phyloP scores from a whole-genome alignment of 2,888 invertebrate species.

The Epirrhoe tristata region DNA sequence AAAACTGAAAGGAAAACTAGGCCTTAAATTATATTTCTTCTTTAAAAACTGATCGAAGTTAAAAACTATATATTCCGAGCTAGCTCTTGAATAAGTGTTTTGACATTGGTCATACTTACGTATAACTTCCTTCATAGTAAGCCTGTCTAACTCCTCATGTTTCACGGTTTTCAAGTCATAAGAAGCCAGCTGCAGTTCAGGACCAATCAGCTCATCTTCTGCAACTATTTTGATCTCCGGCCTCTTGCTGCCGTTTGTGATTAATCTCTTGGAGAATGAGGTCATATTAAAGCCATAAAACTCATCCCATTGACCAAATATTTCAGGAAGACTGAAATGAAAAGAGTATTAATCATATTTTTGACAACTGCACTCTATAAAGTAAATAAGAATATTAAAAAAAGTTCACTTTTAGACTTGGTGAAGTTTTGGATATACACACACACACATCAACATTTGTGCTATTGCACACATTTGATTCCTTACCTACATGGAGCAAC shows the following conservation, averaged over 20 bases:
- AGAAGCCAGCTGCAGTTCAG: slow-evolving; percentile 75
- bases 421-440: too few relatives aligned
- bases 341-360: neutral
- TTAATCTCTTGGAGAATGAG: slow-evolving; percentile 86
- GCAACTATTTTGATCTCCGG: slow-evolving; percentile 87
- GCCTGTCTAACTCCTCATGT: slow-evolving; percentile 84
- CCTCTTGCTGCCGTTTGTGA: slow-evolving; percentile 85
- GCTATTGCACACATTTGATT: slow-evolving; percentile 33
- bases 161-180: slow-evolving; percentile 88
- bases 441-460: too few relatives aligned
- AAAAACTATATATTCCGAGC: neutral
- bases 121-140: slow-evolving; percentile 86
- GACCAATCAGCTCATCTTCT: slow-evolving; percentile 86
- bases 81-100: too few relatives aligned
- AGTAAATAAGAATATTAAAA: too few relatives aligned
- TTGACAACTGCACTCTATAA: too few relatives aligned
- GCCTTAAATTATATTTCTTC: too few relatives aligned
- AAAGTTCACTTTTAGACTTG: too few relatives aligned
- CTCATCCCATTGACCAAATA: slow-evolving; percentile 91
- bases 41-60: too few relatives aligned
- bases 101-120: too few relatives aligned
- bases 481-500: slow-evolving; percentile 88
- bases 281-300: slow-evolving; percentile 93
- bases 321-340: slow-evolving; percentile 83
- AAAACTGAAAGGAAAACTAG: too few relatives aligned